A percentile compares a stretch with the other conserved stretches of the same genome.
These are phyloP conservation scores for Hypanus sabinus DNA, from an alignment of 2,113 vertebrate species.

Conservation along the genomic window DNA sequence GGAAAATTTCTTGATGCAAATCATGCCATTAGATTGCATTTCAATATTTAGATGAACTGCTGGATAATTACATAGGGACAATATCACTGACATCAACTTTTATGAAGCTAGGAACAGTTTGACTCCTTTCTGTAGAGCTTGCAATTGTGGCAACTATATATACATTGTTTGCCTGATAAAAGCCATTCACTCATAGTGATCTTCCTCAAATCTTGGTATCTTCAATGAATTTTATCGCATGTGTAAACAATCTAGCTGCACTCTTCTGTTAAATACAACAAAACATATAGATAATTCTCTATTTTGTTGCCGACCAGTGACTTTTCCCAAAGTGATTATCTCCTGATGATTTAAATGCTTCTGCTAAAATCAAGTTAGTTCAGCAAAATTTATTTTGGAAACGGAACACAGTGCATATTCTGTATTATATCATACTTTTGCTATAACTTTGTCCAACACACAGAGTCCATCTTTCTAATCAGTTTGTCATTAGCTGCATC, in stretches of 20 bases:
- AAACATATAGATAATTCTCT: too few relatives aligned
- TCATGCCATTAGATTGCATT: neutral
- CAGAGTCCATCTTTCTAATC: too few relatives aligned
- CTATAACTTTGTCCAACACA: neutral
- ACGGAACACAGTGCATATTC: too few relatives aligned
- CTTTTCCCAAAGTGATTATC: neutral
- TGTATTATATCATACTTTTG: too few relatives aligned
- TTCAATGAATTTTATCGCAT: neutral
- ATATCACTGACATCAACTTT: neutral
- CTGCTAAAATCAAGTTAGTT: neutral
- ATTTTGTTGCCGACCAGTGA: too few relatives aligned
- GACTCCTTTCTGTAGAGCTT: neutral
- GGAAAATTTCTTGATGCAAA: neutral
- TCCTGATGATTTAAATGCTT: neutral
- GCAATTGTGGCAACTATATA: neutral
- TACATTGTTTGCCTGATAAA: neutral
- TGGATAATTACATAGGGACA: neutral
- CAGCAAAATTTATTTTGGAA: too few relatives aligned
- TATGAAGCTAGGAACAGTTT: neutral
- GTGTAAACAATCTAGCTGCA: neutral
- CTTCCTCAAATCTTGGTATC: neutral
- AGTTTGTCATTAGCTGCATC: too few relatives aligned
- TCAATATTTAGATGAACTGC: neutral
- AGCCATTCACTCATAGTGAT: neutral
- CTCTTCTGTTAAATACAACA: neutral